A percentile compares a stretch with the other conserved stretches of the same genome.
phyloP scores from a whole-genome alignment of 1,140 invertebrate genomes.

The Penaeus indicus region DNA sequence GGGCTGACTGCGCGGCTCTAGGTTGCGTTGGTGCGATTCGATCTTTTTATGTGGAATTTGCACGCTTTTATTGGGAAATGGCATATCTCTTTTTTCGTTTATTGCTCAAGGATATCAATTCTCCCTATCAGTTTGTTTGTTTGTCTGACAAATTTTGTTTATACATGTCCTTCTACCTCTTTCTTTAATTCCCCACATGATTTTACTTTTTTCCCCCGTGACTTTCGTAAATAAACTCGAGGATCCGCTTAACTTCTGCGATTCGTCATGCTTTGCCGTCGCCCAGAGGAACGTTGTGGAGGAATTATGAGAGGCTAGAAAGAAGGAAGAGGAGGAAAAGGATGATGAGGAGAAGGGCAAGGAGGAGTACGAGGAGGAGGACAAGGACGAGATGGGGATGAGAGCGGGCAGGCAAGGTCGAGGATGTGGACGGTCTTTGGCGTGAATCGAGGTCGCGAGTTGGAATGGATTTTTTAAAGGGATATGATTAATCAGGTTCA shows the following conservation, averaged over 20 bases:
- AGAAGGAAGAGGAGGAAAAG: conserved; percentile 24
- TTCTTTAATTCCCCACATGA: background rate
- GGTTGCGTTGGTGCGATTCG: too few relatives aligned
- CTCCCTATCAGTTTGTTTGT: background rate
- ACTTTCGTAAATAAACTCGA: too few relatives aligned
- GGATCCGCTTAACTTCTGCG: too few relatives aligned
- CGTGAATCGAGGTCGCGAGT: too few relatives aligned
- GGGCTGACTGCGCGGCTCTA: too few relatives aligned
- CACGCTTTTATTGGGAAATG: too few relatives aligned
- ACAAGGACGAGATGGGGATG: background rate
- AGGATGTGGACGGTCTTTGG: background rate
- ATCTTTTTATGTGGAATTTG: too few relatives aligned
- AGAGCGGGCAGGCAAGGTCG: background rate
- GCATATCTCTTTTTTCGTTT: too few relatives aligned
- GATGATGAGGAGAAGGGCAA: conserved; percentile 22
- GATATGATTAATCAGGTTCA: too few relatives aligned
- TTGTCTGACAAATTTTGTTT: conserved; percentile 8
- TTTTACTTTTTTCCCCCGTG: background rate
- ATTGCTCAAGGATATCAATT: background rate
- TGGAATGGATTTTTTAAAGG: too few relatives aligned
- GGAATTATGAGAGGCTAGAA: background rate
- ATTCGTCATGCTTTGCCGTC: too few relatives aligned
- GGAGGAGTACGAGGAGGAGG: conserved; percentile 23
- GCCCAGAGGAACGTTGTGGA: too few relatives aligned
- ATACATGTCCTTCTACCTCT: background rate